Evolutionary conservation across 37 sponge, comb jelly and placozoan species (phyloP).

Genomic region (Aplysina aerophoba): DNA sequence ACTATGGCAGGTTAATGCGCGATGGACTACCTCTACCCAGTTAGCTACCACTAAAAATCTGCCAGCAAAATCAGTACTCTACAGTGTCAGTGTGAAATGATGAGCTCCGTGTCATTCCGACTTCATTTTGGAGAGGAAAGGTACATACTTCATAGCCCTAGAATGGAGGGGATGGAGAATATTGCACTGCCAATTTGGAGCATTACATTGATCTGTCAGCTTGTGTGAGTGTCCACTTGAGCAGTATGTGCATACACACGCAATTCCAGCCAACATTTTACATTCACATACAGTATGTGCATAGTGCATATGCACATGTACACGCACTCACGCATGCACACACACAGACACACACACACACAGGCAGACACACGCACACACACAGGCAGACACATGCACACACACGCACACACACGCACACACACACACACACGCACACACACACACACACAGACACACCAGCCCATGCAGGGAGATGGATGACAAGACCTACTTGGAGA

Average conservation of each 20-base stretch:
- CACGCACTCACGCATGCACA: too few species aligned
- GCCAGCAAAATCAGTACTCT: too few species aligned
- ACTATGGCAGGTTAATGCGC: too few species aligned
- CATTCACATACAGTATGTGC: background rate
- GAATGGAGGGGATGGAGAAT: background rate
- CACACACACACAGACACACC: background rate
- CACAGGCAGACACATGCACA: constrained; percentile 28
- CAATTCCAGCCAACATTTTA: background rate
- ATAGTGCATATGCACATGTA: too few species aligned
- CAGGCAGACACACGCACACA: constrained; percentile 28
- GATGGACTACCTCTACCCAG: too few species aligned
- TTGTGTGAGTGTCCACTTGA: too few species aligned
- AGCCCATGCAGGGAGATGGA: too few species aligned
- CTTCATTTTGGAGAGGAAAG: constrained; percentile 3
- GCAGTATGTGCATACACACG: too few species aligned
- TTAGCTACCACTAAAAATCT: too few species aligned
- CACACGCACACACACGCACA: constrained; percentile 8
- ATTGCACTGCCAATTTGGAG: background rate
- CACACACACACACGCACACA: constrained; percentile 36
- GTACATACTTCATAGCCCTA: background rate
- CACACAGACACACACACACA: constrained; percentile 24
- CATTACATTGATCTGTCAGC: background rate
- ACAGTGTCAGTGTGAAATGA: too few species aligned
- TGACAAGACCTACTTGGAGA: too few species aligned
- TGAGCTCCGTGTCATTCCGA: constrained; percentile 17